phyloP scores from a whole-genome alignment of 2,113 vertebrate genomes.

The Eidolon helvum region DNA sequence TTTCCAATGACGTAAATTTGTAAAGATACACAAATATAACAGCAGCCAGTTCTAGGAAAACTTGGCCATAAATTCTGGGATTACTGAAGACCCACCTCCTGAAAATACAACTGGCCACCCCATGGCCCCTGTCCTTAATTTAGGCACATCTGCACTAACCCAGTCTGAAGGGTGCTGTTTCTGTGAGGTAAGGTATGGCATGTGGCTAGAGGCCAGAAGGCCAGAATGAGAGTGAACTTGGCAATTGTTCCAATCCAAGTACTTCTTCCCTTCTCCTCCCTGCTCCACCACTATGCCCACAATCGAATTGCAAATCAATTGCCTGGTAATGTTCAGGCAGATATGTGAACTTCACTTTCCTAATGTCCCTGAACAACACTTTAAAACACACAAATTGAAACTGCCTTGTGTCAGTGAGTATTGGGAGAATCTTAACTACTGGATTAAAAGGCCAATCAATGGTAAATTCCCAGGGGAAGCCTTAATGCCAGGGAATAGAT shows the following conservation, averaged over 20 bases:
- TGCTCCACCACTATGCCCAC: background rate
- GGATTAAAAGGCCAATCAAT: slow-evolving; percentile 70
- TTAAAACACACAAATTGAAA: slow-evolving; percentile 59
- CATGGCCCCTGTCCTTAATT: background rate
- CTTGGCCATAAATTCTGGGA: background rate
- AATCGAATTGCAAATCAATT: background rate
- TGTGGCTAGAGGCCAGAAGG: background rate
- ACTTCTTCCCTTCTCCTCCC: background rate
- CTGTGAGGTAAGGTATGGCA: rapidly evolving
- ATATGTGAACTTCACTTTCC: slow-evolving; percentile 2
- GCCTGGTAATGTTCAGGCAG: background rate
- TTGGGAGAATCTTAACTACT: slow-evolving; percentile 63
- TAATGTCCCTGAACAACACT: background rate
- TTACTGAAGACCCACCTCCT: background rate
- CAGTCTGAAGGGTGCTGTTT: background rate
- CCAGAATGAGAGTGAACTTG: background rate
- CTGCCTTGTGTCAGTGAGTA: slow-evolving; percentile 5
- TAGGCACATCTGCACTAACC: background rate
- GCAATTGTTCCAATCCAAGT: background rate
- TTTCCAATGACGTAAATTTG: background rate
- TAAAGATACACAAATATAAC: background rate
- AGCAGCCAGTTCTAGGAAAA: background rate
- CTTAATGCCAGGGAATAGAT: slow-evolving; percentile 55
- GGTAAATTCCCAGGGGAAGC: slow-evolving; percentile 50
- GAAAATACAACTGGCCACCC: background rate